These are phyloP conservation scores for Monarcha castaneiventris DNA, from an alignment of 2,113 vertebrate genomes.

Conservation along the genomic window DNA sequence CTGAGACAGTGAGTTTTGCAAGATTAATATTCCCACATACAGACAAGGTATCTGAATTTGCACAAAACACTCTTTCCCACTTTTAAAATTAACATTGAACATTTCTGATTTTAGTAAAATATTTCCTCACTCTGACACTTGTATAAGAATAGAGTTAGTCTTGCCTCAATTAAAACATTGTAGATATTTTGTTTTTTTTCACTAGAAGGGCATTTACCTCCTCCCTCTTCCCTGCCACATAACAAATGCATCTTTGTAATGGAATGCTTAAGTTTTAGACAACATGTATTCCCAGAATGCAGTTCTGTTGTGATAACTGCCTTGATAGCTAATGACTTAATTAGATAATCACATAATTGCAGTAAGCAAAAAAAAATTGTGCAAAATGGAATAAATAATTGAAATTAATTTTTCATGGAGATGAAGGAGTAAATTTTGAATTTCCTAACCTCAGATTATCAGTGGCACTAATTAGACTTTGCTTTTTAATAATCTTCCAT, in stretches of 20 bases:
- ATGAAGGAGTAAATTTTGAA: background rate
- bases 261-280: conserved; percentile 4
- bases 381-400: conserved; percentile 11
- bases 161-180: background rate
- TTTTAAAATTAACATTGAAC: background rate
- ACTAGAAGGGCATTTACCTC: background rate
- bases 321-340: conserved; percentile 66
- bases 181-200: background rate
- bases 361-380: conserved; percentile 37
- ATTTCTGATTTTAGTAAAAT: background rate
- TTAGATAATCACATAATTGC: conserved; percentile 65
- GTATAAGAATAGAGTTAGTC: background rate
- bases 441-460: background rate
- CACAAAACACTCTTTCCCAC: background rate
- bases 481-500: background rate
- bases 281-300: background rate
- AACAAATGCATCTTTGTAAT: conserved; percentile 3
- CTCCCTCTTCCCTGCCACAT: background rate
- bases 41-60: background rate
- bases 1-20: background rate
- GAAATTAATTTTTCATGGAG: background rate
- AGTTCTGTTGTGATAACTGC: conserved; percentile 50
- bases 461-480: background rate
- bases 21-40: background rate
- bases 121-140: background rate